Conservation (phyloP, 2,113 vertebrate genomes). For the Ovibos moschatus region DNA sequence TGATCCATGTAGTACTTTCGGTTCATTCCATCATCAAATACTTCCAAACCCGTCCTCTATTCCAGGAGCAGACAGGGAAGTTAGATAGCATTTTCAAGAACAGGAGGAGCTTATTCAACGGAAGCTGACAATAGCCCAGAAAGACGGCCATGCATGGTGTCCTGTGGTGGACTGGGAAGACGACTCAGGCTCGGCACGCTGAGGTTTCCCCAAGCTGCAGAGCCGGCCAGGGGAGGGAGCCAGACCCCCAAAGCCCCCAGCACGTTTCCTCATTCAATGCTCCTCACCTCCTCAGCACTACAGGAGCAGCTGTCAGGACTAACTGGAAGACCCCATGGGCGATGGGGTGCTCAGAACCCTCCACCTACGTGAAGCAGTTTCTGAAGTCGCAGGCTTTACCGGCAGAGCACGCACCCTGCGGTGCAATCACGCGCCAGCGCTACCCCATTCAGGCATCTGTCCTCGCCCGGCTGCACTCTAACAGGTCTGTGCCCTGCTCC, state of each 20-base stretch:
- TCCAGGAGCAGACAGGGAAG: background rate
- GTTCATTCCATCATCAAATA: background rate
- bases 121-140: background rate
- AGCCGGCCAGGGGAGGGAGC: background rate
- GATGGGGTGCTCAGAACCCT: background rate
- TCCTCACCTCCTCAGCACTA: background rate
- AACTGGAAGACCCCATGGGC: background rate
- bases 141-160: background rate
- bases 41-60: background rate
- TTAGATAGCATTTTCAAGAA: background rate
- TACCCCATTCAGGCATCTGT: fast-evolving
- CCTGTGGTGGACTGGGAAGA: too few species aligned
- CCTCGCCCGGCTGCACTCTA: background rate
- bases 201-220: background rate
- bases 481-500: background rate
- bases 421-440: fast-evolving
- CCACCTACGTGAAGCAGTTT: background rate
- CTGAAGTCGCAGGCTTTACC: background rate
- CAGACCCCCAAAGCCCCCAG: background rate
- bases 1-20: background rate
- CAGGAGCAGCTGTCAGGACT: background rate
- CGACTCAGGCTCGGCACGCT: fast-evolving
- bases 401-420: fast-evolving
- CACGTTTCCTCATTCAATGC: background rate
- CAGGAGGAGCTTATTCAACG: background rate